phyloP scores from a whole-genome alignment of 2,113 vertebrate genomes.

The Oplegnathus fasciatus region DNA sequence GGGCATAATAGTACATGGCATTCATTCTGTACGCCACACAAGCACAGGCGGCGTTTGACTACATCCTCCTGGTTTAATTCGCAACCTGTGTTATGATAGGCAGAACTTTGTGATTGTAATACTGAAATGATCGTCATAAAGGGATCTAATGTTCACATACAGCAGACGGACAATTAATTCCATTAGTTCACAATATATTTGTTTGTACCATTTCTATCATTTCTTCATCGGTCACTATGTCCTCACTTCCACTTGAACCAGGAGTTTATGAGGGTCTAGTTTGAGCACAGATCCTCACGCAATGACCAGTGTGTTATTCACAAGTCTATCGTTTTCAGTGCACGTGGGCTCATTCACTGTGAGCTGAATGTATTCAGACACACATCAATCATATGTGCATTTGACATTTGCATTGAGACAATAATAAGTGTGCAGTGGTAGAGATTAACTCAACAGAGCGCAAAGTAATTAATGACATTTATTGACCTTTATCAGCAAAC shows the following conservation, averaged over 20 bases:
- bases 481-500: conserved; percentile 23
- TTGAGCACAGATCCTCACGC: too few relatives aligned
- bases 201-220: not conserved
- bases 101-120: too few relatives aligned
- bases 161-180: too few relatives aligned
- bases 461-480: conserved; percentile 36
- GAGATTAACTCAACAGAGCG: not conserved
- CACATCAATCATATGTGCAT: not conserved
- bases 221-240: not conserved
- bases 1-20: too few relatives aligned
- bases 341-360: not conserved
- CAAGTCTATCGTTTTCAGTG: not conserved
- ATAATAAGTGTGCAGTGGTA: not conserved
- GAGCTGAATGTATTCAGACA: not conserved
- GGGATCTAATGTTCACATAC: too few relatives aligned
- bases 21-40: not conserved
- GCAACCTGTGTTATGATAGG: too few relatives aligned
- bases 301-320: not conserved
- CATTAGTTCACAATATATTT: too few relatives aligned
- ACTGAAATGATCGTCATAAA: too few relatives aligned
- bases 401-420: too few relatives aligned
- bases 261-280: too few relatives aligned
- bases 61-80: not conserved
- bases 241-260: not conserved
- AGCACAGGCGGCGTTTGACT: not conserved